Evolutionary conservation across 2,797 vertebrate species (phyloP).

Genomic region (Pseudomugil tenellus): DNA sequence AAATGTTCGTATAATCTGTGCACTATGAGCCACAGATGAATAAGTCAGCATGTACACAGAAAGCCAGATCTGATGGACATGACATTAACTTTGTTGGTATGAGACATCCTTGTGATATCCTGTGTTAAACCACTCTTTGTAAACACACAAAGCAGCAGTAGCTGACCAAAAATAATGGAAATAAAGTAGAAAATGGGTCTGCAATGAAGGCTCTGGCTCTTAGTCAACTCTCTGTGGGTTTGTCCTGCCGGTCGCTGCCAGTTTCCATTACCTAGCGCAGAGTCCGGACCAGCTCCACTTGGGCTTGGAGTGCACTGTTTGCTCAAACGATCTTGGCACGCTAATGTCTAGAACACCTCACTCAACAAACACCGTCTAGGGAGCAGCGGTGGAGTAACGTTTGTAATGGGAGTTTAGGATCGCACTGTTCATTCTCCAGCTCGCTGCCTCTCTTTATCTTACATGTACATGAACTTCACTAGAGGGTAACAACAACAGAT

Average conservation of each 20-base stretch:
- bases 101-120: background rate
- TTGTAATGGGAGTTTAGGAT: conserved; percentile 51
- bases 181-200: conserved; percentile 35
- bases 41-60: background rate
- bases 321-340: conserved; percentile 57
- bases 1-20: background rate
- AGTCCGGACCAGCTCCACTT: conserved; percentile 54
- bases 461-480: conserved; percentile 3
- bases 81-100: background rate
- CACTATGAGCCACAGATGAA: background rate
- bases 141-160: conserved; percentile 17
- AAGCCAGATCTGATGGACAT: conserved; percentile 1
- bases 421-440: conserved; percentile 21
- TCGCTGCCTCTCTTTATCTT: conserved; percentile 5
- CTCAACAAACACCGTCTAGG: conserved; percentile 49
- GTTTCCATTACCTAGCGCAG: conserved; percentile 68
- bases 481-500: background rate
- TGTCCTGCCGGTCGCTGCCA: conserved; percentile 59
- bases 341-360: conserved; percentile 55
- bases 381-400: conserved; percentile 41
- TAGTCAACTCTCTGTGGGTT: conserved; percentile 53
- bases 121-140: conserved; percentile 18
- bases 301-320: conserved; percentile 48
- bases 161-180: conserved; percentile 18
- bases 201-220: conserved; percentile 55